Evolutionary conservation across 2,113 vertebrate species (phyloP), one percentile per base, ranked within the genome.

Genomic region (Oryzias curvinotus): DNA sequence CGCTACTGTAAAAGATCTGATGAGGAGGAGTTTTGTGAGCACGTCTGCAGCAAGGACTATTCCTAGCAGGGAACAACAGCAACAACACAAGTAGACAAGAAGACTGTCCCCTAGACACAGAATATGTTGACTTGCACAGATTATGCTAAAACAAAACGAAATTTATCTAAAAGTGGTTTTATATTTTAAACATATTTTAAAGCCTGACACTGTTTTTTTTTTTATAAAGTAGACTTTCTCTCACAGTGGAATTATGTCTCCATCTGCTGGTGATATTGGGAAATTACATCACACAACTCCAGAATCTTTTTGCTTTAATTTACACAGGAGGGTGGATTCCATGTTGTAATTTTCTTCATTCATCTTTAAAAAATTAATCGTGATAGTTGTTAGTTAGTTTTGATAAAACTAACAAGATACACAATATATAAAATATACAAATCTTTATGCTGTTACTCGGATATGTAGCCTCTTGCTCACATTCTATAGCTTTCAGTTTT

Each of bases 21-120:
- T 83, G 80, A 83, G 70, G 49, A 44, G 55, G 30, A 86, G 83
- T 89, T 86, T 89, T 80, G 84, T 75, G 65, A 56, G 58, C 49
- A 14, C 26, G 51, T 75, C 79, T 30, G 30, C 57, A 48, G 54
- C 3, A 4, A 75, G 67, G 5, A 57, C 62, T 62, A 47, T 5
- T 68, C 26, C 50, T 17, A 45, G 73, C 46, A 47, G 57, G 62
- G 52, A 19, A 69, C 67, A 17, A 67, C 57, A 30, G 52, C 28
- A 49, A 28, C 52, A 41, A 23, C 50, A 51, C 28, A 68, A 55
- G 51, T n/a, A 41, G 47, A 50, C 19, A 19, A 72, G 30, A 8
- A 36, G 61, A 30, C 36, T 60, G 23, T 4, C 30, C 42, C n/a
- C 56, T 14, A 48, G 8, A 23, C 19, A 13, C 21, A 15, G 17